Evolutionary conservation across 2,113 vertebrate species (phyloP), one percentile per base, ranked within the genome.

Genomic region (Grammomys dolichurus): DNA sequence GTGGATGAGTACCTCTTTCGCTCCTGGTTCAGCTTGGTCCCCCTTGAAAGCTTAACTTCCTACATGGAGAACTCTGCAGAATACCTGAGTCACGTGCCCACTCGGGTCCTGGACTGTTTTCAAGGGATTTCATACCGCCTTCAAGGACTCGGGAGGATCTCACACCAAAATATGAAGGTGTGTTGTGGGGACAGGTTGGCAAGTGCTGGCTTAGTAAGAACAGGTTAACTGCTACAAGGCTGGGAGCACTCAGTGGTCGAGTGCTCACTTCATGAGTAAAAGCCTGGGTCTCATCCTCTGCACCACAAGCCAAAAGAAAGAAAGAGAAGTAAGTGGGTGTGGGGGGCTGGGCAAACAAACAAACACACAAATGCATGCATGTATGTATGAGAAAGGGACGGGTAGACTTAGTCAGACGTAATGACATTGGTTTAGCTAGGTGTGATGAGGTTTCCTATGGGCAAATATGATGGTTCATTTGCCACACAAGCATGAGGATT

Each of bases 11-110:
- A 97, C 31, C 97, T 99, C 72, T 89, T 98, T 95, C 98, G 98
- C 7, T 99, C 99, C 31, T 99, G 99, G 98, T 97, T 99, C 89
- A 99, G 82, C 78, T 90, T 99, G 95, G 91, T 99, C 78, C 97
- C 98, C 40, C 14, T 99, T 12, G 28, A 76, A 2, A 87, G 81
- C 3, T 95, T 99, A 93, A 22, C 86, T n/a, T 89, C 95, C 5
- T 97, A 95, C 11, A 54, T 98, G 26, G 92, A 97, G 28, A 84
- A 96, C 0, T 88, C 98, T 60, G 19, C 40, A 0, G 97, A 98
- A 9, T 99, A 98, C 94, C 75, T 98, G 7, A 13, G 2, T 1
- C 72, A 31, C 1, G 72, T 98, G 20, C 97, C 98, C 1, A 31
- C 93, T 17, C 97, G 98, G 6, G 96, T 99, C 10, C 70, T 99